phyloP scores from a whole-genome alignment of 2,888 invertebrate species.

The Meteorus cinctellus region DNA sequence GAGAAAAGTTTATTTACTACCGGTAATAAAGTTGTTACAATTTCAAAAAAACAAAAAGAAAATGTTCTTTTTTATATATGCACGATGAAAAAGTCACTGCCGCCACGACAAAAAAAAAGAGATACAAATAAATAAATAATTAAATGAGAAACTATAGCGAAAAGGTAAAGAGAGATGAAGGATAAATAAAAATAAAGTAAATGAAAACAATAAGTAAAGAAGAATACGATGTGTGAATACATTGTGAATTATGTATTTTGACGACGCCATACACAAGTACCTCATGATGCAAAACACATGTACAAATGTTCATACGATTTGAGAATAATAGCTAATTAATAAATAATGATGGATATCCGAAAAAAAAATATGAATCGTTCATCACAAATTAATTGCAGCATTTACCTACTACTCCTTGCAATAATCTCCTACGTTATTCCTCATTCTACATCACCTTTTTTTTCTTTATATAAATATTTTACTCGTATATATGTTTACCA shows the following conservation, averaged over 20 bases:
- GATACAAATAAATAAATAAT: conserved; percentile 41
- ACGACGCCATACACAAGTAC: conserved; percentile 72
- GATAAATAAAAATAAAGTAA: conserved; percentile 43
- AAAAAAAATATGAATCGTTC: conserved; percentile 30
- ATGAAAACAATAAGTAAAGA: conserved; percentile 49
- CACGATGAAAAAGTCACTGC: conserved; percentile 52
- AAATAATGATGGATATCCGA: conserved; percentile 69
- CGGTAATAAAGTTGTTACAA: not conserved
- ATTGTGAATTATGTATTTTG: conserved; percentile 67
- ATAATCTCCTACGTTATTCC: not conserved
- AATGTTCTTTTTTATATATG: not conserved
- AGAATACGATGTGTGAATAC: conserved; percentile 50
- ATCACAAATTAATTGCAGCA: conserved; percentile 41
- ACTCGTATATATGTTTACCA: conserved; percentile 26
- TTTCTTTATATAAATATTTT: conserved; percentile 19
- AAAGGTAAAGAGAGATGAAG: conserved; percentile 40
- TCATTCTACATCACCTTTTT: conserved; percentile 15
- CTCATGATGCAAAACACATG: conserved; percentile 72
- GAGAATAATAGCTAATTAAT: conserved; percentile 72
- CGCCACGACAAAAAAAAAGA: conserved; percentile 48
- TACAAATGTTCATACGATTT: conserved; percentile 73
- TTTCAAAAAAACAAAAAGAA: not conserved
- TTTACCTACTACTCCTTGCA: conserved; percentile 12
- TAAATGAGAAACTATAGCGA: conserved; percentile 39
- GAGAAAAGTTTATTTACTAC: not conserved